Evolutionary conservation across 2,797 vertebrate species (phyloP).

Genomic region (Spea hammondii): DNA sequence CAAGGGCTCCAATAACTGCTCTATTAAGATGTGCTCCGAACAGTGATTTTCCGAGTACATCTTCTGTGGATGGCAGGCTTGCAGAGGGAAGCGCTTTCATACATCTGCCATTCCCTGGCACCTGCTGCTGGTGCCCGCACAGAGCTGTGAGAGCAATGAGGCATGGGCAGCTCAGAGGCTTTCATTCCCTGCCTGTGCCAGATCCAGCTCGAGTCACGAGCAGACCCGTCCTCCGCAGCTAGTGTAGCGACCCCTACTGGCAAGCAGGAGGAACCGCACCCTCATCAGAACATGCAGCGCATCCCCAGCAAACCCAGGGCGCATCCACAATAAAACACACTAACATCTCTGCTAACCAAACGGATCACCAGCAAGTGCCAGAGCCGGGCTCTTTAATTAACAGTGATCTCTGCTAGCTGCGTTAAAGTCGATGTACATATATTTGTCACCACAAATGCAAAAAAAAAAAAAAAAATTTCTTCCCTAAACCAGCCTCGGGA

Average conservation of each 20-base stretch:
- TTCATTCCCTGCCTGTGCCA: background rate
- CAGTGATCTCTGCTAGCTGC: too few relatives aligned
- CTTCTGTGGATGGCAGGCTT: slow-evolving; percentile 12
- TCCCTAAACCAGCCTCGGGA: too few relatives aligned
- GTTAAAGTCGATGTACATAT: background rate
- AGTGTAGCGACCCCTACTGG: slow-evolving; percentile 58
- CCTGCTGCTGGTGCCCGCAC: slow-evolving; percentile 37
- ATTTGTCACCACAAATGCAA: slow-evolving; percentile 16
- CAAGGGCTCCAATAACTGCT: too few relatives aligned
- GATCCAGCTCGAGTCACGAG: slow-evolving; percentile 9
- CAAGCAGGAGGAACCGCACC: slow-evolving; percentile 21
- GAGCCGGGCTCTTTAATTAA: background rate
- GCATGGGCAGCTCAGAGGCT: slow-evolving; percentile 47
- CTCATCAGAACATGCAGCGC: background rate
- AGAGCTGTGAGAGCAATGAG: slow-evolving; percentile 34
- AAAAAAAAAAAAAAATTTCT: background rate
- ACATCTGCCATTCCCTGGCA: slow-evolving; percentile 40
- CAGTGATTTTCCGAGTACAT: slow-evolving; percentile 20
- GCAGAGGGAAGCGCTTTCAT: slow-evolving; percentile 14
- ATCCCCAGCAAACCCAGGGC: background rate
- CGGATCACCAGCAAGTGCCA: background rate
- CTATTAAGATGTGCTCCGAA: too few relatives aligned
- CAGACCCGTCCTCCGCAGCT: slow-evolving; percentile 21
- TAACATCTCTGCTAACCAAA: background rate
- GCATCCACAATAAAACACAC: slow-evolving; percentile 8